phyloP scores from a whole-genome alignment of 2,797 vertebrate species.

The Rhinella marina region DNA sequence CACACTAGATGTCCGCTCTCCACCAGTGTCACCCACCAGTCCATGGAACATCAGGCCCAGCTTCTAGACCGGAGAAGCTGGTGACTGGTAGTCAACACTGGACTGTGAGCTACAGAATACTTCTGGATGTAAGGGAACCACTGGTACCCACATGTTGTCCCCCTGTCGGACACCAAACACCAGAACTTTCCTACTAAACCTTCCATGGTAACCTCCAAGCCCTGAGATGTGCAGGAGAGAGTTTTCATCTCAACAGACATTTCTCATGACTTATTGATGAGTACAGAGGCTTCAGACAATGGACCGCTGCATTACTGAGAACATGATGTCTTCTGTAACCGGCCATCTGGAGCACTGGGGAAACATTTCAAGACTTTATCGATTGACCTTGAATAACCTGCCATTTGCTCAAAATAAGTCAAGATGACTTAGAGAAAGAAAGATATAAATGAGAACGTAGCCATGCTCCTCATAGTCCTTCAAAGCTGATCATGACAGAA shows the following conservation, averaged over 20 bases:
- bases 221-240: not conserved
- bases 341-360: not conserved
- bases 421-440: not conserved
- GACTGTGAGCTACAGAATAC: too few relatives aligned
- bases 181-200: not conserved
- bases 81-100: too few relatives aligned
- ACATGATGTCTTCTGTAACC: not conserved
- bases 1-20: too few relatives aligned
- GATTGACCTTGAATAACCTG: constrained; percentile 54
- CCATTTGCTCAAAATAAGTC: not conserved
- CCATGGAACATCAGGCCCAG: not conserved
- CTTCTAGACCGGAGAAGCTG: too few relatives aligned
- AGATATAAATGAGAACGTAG: not conserved
- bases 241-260: not conserved
- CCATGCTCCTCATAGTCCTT: not conserved
- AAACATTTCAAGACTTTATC: constrained; percentile 29
- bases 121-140: too few relatives aligned
- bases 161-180: not conserved
- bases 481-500: not conserved
- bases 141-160: not conserved
- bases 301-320: constrained; percentile 21
- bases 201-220: not conserved
- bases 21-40: too few relatives aligned
- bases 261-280: constrained; percentile 46
- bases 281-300: not conserved